phyloP scores from a whole-genome alignment of 2,113 vertebrate genomes.

The Trematocara zebra region DNA sequence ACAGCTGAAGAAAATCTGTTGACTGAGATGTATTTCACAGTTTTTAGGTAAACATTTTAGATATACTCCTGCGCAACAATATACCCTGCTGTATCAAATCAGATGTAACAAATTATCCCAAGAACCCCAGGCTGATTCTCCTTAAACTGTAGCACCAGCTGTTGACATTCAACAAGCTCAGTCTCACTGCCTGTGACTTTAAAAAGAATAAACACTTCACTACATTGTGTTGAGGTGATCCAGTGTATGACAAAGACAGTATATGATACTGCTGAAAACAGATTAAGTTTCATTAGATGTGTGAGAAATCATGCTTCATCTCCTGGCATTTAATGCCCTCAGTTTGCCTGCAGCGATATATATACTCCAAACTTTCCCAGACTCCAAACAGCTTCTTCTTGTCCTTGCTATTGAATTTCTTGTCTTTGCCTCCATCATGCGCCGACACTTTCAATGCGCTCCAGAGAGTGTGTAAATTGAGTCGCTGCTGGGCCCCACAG shows the following conservation, averaged over 20 bases:
- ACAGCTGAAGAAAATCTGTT: neutral
- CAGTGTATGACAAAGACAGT: neutral
- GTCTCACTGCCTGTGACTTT: neutral
- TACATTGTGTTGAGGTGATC: neutral
- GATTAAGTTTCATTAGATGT: conserved; percentile 14
- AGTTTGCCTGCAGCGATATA: conserved; percentile 7
- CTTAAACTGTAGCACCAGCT: neutral
- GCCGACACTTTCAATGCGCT: neutral
- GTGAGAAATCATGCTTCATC: conserved; percentile 10
- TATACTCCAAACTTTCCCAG: conserved; percentile 7
- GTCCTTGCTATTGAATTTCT: conserved; percentile 11
- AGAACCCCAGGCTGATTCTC: neutral
- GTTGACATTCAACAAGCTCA: neutral
- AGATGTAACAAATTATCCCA: neutral
- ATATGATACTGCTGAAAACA: neutral
- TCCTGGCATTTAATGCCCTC: conserved; percentile 9
- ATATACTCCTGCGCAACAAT: neutral
- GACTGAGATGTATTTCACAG: neutral
- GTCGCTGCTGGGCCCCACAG: conserved; percentile 1
- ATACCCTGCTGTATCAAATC: neutral
- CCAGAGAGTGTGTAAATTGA: conserved; percentile 7
- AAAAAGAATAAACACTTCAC: neutral
- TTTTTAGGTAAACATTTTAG: neutral
- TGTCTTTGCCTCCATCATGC: conserved; percentile 13
- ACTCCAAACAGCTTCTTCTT: neutral